Evolutionary conservation across 2,888 invertebrate genomes (phyloP).

Genomic region (Microplitis manilae): DNA sequence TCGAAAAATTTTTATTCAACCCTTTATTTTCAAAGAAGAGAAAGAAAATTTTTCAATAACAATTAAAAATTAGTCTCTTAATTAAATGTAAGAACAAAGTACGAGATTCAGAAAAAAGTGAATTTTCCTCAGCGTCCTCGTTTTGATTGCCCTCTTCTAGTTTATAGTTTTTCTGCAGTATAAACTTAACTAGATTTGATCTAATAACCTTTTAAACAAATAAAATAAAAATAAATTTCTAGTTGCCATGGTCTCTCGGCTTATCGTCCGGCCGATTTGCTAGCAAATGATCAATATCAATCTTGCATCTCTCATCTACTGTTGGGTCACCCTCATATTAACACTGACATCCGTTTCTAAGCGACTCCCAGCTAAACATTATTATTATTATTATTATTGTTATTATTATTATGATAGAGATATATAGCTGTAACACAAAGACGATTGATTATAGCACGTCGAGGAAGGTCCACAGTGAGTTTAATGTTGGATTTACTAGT

Average conservation of each 20-base stretch:
- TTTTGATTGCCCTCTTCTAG: too few relatives aligned
- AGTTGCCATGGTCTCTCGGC: background rate
- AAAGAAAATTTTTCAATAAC: too few relatives aligned
- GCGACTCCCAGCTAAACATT: slow-evolving; percentile 25
- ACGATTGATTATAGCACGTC: slow-evolving; percentile 38
- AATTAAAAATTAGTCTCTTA: too few relatives aligned
- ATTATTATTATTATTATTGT: background rate
- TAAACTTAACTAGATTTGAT: too few relatives aligned
- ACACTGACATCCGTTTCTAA: slow-evolving; percentile 33
- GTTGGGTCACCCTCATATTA: slow-evolving; percentile 27
- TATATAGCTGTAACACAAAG: background rate
- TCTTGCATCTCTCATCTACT: slow-evolving; percentile 20
- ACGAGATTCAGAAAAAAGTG: too few relatives aligned
- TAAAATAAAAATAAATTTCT: slow-evolving; percentile 3
- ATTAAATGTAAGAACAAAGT: too few relatives aligned
- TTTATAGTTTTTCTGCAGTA: too few relatives aligned
- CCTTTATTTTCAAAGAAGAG: too few relatives aligned
- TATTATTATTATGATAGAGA: background rate
- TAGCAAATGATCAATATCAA: slow-evolving; percentile 33
- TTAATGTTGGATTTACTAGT: slow-evolving; percentile 8
- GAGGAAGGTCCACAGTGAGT: slow-evolving; percentile 7
- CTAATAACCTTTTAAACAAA: background rate
- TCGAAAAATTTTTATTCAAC: too few relatives aligned
- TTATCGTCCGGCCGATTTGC: background rate
- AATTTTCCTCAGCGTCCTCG: too few relatives aligned